Evolutionary conservation across 2,113 vertebrate species (phyloP), one percentile per base, ranked within the genome.

Genomic region (Oncorhynchus kisutch): DNA sequence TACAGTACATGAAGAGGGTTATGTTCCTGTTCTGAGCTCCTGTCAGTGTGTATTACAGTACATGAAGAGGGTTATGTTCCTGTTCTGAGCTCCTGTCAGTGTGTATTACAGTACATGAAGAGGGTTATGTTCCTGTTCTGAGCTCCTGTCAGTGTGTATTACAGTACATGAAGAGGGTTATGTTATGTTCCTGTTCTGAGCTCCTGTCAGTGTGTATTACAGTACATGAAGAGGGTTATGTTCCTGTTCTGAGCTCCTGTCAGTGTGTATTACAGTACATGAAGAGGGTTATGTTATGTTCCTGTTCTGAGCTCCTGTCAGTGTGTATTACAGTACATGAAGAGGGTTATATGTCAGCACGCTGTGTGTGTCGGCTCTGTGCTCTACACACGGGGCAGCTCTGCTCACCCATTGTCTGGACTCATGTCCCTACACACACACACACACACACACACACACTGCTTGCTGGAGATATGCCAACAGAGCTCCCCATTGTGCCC

Each of bases 401-500:
- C 71, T 70, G 67, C 83, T 48, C 2, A 78, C 70, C 88, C 81
- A 89, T 90, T 92, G 89, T 91, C 81, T 83, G 74, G 76, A 49
- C 77, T 69, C 71, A 34, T 67, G 25, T n/a, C 62, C 72, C 62
- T 20, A 29, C n/a, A 64, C 31, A 34, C 31, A 34, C 31, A 64
- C 60, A 24, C 64, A 66, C 64, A 66, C 64, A 66, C 64, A 66
- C 64, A 66, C 64, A 66, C 64, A 24, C 29, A 18, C 66, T 24
- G 77, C 12, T 59, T 49, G 70, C 82, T 90, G 88, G 88, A 90
- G 88, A 84, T 78, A 85, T 84, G 89, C 90, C 88, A 90, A 84
- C 87, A 81, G 73, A 84, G 74, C n/a, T 49, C 80, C 78, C 87
- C 75, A 86, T 91, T 92, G 92, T 91, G 68, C 70, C 77, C 24